Percentiles rank a stretch among this genome's conserved stretches.
Evolutionary conservation across 2,113 vertebrate species (phyloP).

Genomic region (Periophthalmodon schlosseri): DNA sequence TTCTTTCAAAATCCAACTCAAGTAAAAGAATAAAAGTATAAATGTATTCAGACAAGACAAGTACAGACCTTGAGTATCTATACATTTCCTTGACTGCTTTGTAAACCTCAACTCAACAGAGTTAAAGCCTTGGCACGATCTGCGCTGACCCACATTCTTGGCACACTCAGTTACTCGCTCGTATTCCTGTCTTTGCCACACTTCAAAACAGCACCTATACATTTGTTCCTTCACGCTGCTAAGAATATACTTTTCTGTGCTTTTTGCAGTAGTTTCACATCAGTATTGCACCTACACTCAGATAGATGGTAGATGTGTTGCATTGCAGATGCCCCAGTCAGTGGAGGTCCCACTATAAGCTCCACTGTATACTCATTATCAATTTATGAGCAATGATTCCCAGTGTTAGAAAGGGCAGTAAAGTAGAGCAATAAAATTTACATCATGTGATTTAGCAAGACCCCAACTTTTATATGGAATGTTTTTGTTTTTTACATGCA

Average conservation of each 20-base stretch:
- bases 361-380: slow-evolving; percentile 40
- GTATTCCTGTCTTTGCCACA: slow-evolving; percentile 18
- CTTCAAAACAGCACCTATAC: slow-evolving; percentile 16
- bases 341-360: slow-evolving; percentile 33
- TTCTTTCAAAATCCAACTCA: no score
- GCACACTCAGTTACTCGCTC: slow-evolving; percentile 19
- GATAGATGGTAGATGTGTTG: slow-evolving; percentile 53
- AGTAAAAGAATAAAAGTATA: not conserved
- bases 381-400: slow-evolving; percentile 34
- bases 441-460: not conserved
- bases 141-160: slow-evolving; percentile 54
- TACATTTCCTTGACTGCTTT: not conserved
- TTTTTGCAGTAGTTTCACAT: slow-evolving; percentile 40
- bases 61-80: not conserved
- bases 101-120: not conserved
- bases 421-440: not conserved
- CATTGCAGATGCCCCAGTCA: slow-evolving; percentile 67
- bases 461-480: no score
- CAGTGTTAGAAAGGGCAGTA: slow-evolving; percentile 8
- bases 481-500: not conserved
- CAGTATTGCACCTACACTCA: slow-evolving; percentile 24
- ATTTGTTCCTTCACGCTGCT: slow-evolving; percentile 16
- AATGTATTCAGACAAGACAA: not conserved
- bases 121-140: slow-evolving; percentile 9
- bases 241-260: not conserved